Base-by-base conservation (phyloP, 2,888 invertebrate genomes). In the Epirrhoe tristata region DNA sequence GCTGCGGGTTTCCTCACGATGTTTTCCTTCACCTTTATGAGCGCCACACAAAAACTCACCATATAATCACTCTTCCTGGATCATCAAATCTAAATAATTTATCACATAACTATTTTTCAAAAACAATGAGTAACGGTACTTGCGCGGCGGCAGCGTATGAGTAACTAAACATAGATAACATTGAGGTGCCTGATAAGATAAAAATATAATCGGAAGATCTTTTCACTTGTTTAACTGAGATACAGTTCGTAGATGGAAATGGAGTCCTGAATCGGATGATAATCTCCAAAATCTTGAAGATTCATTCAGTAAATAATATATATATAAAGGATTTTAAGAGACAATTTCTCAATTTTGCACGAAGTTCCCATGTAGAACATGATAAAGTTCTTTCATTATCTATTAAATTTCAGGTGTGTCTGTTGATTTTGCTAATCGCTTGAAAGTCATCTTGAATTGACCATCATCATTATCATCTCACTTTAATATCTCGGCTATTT, bases 121-220 rank as follows among this genome's bases (percentile, higher is more conserved):
- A 66, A 72, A 74, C 71, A 71, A 71, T 56, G 48, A 56, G 51
- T 39, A 46, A 48, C 6, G 63, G 64, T 60, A 68, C 66, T 66
- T 56, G 48, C 71, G 24, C 56, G 55, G 32, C 70, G 69, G 56
- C n/a, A 58, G 70, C 66, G 43, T 69, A 34, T 54, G 72, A 62
- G 66, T 67, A 67, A 74, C 74, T 74, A 70, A 74, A 70, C 67
- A 67, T 34, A 69, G 72, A 74, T 74, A 71, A 69, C 72, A 69
- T 50, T 67, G 70, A 74, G 74, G 66, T 67, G 68, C 67, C 62
- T 62, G 89, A 89, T 89, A 84, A 89, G 89, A 89, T 89, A 87
- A 85, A 78, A 80, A 79, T 81, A 79, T 84, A 81, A 86, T 86
- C 84, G 78, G 75, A 75, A 84, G 83, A 88, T 87, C 86, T 84